phyloP scores from a whole-genome alignment of 2,113 vertebrate genomes.

The Pogona vitticeps region DNA sequence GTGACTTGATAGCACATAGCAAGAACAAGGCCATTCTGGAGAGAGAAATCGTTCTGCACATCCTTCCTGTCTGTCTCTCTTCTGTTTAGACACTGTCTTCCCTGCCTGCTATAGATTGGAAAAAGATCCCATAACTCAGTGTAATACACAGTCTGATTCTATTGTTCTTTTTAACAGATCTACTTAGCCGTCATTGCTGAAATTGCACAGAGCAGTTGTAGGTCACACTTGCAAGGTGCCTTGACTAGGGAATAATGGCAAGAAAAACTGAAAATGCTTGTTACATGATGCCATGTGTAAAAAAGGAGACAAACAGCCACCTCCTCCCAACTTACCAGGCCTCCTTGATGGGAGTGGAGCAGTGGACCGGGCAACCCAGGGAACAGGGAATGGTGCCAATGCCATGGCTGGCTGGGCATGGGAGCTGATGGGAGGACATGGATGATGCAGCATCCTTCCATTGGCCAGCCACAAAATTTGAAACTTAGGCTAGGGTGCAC shows the following conservation, averaged over 20 bases:
- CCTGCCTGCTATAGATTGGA: neutral
- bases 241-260: neutral
- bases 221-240: neutral
- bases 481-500: too few relatives aligned
- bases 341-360: too few relatives aligned
- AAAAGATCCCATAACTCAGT: neutral
- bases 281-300: neutral
- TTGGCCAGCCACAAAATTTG: too few relatives aligned
- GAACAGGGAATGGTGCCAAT: too few relatives aligned
- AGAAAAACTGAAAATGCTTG: neutral
- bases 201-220: neutral
- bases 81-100: neutral
- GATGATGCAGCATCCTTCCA: too few relatives aligned
- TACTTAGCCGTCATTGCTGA: neutral
- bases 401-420: too few relatives aligned
- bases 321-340: too few relatives aligned
- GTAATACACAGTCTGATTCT: neutral
- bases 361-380: too few relatives aligned
- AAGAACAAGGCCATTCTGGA: neutral
- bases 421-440: too few relatives aligned
- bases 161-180: neutral
- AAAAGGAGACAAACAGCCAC: neutral
- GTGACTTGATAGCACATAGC: too few relatives aligned
- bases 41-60: neutral
- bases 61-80: neutral